A percentile compares a stretch with the other conserved stretches of the same genome.
Conservation (phyloP, 2,797 vertebrate species). For the Parotocinclus haroldoi region DNA sequence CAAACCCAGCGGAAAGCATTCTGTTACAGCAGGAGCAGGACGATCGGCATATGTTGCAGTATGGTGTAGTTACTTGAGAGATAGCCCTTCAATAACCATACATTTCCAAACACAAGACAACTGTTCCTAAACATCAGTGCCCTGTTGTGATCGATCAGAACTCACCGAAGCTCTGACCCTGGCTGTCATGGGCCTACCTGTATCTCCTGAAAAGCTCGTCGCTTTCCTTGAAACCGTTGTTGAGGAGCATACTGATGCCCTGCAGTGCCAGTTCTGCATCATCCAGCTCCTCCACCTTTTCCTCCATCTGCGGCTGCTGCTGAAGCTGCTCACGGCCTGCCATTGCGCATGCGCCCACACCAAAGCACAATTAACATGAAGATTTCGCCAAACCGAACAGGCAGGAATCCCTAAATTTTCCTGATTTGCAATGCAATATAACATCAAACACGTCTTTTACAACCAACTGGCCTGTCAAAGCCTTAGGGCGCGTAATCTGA, state of each 20-base stretch:
- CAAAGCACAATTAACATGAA: conserved; percentile 15
- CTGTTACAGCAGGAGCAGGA: too few species aligned
- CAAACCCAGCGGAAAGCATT: too few species aligned
- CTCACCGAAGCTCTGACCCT: too few species aligned
- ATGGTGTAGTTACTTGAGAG: too few species aligned
- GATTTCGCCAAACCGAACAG: conserved; percentile 1
- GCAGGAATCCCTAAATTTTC: not conserved
- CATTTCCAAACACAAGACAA: too few species aligned
- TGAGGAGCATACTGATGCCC: conserved; percentile 96
- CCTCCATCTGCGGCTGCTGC: conserved; percentile 41
- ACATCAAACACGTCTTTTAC: too few species aligned
- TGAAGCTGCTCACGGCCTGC: conserved; percentile 69
- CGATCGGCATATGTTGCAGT: too few species aligned
- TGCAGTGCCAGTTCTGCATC: conserved; percentile 90
- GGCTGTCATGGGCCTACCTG: conserved; percentile 70
- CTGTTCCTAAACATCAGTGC: too few species aligned
- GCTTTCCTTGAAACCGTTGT: conserved; percentile 94
- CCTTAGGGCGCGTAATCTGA: not conserved
- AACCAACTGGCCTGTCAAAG: not conserved
- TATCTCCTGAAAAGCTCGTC: conserved; percentile 93
- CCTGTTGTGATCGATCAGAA: too few species aligned
- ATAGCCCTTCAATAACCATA: too few species aligned
- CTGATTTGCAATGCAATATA: too few species aligned
- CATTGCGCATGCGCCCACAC: conserved; percentile 51
- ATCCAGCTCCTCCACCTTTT: conserved; percentile 71